These are phyloP conservation scores for Daphoenositta chrysoptera DNA, from an alignment of 2,113 vertebrate genomes.

Conservation along the genomic window DNA sequence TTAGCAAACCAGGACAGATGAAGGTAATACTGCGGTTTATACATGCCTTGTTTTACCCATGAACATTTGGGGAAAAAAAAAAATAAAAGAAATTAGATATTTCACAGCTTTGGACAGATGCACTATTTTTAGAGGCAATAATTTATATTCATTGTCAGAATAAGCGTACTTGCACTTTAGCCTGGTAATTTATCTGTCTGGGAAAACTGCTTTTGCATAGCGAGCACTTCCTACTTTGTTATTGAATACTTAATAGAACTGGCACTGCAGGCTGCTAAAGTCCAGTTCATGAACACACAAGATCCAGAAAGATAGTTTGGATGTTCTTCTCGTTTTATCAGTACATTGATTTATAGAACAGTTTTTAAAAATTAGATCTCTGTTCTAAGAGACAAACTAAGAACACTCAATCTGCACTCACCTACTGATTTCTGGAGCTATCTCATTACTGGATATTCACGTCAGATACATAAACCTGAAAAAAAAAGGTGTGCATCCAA, in stretches of 20 bases:
- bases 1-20: not conserved
- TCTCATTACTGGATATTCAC: not conserved
- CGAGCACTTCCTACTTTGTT: not conserved
- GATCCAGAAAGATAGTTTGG: not conserved
- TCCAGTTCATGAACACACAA: not conserved
- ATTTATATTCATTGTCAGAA: not conserved
- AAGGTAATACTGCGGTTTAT: not conserved
- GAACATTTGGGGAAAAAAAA: not conserved
- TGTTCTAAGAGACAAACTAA: not conserved
- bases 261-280: not conserved
- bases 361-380: not conserved
- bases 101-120: not conserved
- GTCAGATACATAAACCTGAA: not conserved
- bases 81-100: not conserved
- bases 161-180: not conserved
- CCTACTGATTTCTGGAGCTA: not conserved
- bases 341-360: not conserved
- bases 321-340: not conserved
- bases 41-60: not conserved
- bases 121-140: not conserved
- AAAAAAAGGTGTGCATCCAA: not conserved
- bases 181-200: not conserved
- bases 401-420: not conserved
- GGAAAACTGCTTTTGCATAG: not conserved
- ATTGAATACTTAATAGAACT: not conserved